Evolutionary conservation across 2,113 vertebrate genomes (phyloP).

Genomic region (Mesocricetus auratus): DNA sequence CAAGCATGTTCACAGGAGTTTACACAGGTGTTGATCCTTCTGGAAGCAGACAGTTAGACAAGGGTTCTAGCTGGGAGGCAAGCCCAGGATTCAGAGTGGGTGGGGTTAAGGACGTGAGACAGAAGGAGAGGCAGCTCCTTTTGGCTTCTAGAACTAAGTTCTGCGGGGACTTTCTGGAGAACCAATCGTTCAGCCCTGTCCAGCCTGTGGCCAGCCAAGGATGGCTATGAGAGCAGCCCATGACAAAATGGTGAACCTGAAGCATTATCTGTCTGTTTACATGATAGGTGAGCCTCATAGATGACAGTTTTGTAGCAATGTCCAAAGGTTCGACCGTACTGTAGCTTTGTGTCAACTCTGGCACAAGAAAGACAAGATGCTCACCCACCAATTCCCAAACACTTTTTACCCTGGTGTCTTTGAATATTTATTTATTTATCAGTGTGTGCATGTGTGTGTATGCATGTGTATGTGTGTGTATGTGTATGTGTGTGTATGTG

Average conservation of each 20-base stretch:
- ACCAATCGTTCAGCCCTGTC: not conserved
- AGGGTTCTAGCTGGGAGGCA: not conserved
- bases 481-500: too few species aligned
- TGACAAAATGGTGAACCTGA: too few species aligned
- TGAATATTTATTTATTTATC: not conserved
- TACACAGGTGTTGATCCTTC: not conserved
- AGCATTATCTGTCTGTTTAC: not conserved
- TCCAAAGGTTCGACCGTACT: not conserved
- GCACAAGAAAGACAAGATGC: not conserved
- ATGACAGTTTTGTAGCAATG: not conserved
- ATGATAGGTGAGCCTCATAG: not conserved
- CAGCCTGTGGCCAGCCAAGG: not conserved
- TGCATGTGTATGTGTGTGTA: not conserved
- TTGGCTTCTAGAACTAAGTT: rapidly evolving
- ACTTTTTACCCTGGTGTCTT: not conserved
- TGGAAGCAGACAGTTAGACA: not conserved
- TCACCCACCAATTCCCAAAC: not conserved
- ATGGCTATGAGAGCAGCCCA: not conserved
- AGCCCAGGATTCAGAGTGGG: not conserved
- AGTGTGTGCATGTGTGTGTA: not conserved
- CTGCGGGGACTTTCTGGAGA: not conserved
- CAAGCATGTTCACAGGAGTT: not conserved
- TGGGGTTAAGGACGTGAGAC: not conserved
- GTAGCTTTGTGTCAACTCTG: too few species aligned
- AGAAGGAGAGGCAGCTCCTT: not conserved